phyloP scores from a whole-genome alignment of 2,113 vertebrate genomes.

The Pimephales promelas region DNA sequence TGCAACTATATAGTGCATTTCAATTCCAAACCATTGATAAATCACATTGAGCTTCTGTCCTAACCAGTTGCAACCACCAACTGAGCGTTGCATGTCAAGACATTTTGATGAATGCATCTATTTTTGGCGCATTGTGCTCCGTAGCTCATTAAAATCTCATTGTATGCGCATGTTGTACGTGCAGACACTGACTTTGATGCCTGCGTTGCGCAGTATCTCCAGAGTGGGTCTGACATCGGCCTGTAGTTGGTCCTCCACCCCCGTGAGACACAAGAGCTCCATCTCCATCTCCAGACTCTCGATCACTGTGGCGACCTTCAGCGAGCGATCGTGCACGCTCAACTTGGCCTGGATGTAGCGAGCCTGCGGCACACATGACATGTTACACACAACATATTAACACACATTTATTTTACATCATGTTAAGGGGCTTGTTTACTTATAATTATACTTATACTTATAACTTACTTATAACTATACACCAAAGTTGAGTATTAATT shows the following conservation, averaged over 20 bases:
- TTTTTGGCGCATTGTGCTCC: conserved; percentile 18
- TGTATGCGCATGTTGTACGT: background rate
- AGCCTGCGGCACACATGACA: conserved; percentile 71
- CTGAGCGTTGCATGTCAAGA: background rate
- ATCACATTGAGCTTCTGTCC: background rate
- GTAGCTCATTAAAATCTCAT: background rate
- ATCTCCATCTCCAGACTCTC: conserved; percentile 99
- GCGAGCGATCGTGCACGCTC: conserved; percentile 93
- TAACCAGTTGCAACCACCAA: background rate
- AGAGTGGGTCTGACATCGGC: conserved; percentile 90
- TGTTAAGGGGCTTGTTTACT: background rate
- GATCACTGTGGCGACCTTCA: conserved; percentile 95
- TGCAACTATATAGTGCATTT: background rate
- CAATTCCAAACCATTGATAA: background rate
- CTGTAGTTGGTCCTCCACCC: conserved; percentile 96
- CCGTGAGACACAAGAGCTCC: conserved; percentile 94
- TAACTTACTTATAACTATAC: too few species aligned
- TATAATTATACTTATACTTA: too few species aligned
- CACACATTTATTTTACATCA: background rate
- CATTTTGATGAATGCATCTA: background rate
- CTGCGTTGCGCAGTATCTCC: conserved; percentile 93
- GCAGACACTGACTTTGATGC: conserved; percentile 86
- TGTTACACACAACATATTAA: background rate
- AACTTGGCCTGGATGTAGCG: conserved; percentile 95
- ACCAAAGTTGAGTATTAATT: background rate